phyloP scores from a whole-genome alignment of 2,797 vertebrate species.

The Tangara arthus region DNA sequence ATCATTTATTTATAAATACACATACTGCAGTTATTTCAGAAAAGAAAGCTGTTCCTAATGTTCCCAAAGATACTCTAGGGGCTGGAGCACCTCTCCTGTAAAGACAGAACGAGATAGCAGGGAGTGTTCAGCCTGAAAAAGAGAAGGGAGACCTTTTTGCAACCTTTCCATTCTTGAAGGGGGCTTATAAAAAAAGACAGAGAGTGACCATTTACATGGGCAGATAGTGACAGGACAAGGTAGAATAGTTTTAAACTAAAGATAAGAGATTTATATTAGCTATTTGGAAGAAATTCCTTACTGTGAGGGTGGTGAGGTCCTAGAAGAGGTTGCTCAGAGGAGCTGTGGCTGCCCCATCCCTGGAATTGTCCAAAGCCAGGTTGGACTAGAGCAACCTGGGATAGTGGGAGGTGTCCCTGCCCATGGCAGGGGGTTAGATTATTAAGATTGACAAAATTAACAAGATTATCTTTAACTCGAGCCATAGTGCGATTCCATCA shows the following conservation, averaged over 20 bases:
- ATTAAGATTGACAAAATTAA: background rate
- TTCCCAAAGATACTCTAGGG: background rate
- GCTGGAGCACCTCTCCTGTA: background rate
- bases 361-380: background rate
- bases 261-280: background rate
- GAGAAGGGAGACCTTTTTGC: background rate
- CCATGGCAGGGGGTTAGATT: too few relatives aligned
- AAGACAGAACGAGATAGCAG: background rate
- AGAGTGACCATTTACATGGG: background rate
- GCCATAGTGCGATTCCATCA: background rate
- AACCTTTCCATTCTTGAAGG: background rate
- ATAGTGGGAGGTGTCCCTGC: fast-evolving
- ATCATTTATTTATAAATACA: background rate
- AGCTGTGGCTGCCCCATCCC: background rate
- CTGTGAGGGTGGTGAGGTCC: fast-evolving
- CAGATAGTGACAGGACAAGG: background rate
- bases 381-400: fast-evolving
- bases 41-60: background rate
- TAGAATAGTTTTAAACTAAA: background rate
- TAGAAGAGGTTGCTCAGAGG: fast-evolving
- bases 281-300: background rate
- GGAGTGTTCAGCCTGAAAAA: background rate
- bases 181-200: background rate
- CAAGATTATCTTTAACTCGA: background rate
- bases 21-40: background rate